Base-by-base conservation (phyloP, 1,140 invertebrate species). In the Brachionus sp. region DNA sequence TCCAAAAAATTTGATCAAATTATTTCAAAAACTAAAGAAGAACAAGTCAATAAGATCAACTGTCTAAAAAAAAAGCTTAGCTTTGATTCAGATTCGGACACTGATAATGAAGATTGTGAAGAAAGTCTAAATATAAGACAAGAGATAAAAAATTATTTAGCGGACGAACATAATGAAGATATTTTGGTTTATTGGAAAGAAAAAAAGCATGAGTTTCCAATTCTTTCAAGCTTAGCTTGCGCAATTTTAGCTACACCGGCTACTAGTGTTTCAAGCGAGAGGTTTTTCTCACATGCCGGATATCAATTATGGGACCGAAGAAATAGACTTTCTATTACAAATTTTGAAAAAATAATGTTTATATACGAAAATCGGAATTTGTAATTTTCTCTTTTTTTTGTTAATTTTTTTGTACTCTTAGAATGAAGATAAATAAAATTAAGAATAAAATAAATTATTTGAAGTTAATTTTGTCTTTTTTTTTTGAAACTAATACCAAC, bases 81-180 rank as follows among this genome's bases (percentile, higher is more conserved):
- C n/a, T 57, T 57, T 57, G 50, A 57, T 57, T 57, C 12, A 57
- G 50, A 57, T 57, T 57, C 50, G 19, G 50, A 57, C 50, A n/a
- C 50, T n/a, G 50, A 57, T 57, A 57, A 19, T 19, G 50, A 57
- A 57, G 50, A 57, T 57, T 57, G 50, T 57, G 50, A 57, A 57
- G 50, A 57, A 57, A 57, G 50, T 57, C 19, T 57, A 57, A 57
- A 57, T 57, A 57, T 57, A 57, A 57, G 19, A 57, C 4, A 57
- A 57, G 50, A 57, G 50, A 57, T 57, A 57, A 57, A 57, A 57
- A 57, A 57, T 57, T 57, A 57, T 57, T 57, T 57, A 57, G 50
- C 50, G 5, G 50, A 57, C 50, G 53, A 57, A 57, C 13, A 57
- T 3, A 57, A 16, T 3, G 13, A 57, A 57, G 53, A 57, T 57